These are phyloP conservation scores for Globodera rostochiensis DNA, from an alignment of 1,140 invertebrate species.

Conservation along the genomic window DNA sequence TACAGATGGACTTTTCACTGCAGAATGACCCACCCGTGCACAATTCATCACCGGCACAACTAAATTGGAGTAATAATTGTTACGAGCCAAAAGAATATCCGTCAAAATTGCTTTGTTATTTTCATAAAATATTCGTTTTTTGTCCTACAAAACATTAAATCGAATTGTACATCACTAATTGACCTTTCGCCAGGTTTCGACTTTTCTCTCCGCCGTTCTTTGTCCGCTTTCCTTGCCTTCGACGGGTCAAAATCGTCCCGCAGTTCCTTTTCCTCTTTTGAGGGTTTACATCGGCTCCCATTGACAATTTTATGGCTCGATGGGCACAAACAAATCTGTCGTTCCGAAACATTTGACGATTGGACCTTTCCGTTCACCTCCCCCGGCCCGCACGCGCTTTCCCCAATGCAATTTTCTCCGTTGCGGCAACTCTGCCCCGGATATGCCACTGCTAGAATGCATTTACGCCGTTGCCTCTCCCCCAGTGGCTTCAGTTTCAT, in stretches of 20 bases:
- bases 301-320: no score
- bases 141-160: no score
- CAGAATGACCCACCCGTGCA: conserved; percentile 59
- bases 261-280: not conserved
- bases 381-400: conserved; percentile 34
- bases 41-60: conserved; percentile 45
- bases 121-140: no score
- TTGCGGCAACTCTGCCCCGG: conserved; percentile 40
- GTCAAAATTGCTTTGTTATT: no score
- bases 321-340: no score
- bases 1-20: conserved; percentile 52
- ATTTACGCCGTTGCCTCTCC: conserved; percentile 13
- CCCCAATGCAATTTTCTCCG: conserved; percentile 33
- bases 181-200: not conserved
- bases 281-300: not conserved
- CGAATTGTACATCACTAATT: no score
- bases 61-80: not conserved
- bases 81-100: not conserved
- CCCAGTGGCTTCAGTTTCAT: not conserved
- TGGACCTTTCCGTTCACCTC: not conserved
- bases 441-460: conserved; percentile 24
- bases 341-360: no score
- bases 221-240: no score
- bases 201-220: not conserved
- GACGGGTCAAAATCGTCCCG: no score